These are phyloP conservation scores for Phalloptychus januarius DNA, from an alignment of 2,797 vertebrate species.

Conservation along the genomic window DNA sequence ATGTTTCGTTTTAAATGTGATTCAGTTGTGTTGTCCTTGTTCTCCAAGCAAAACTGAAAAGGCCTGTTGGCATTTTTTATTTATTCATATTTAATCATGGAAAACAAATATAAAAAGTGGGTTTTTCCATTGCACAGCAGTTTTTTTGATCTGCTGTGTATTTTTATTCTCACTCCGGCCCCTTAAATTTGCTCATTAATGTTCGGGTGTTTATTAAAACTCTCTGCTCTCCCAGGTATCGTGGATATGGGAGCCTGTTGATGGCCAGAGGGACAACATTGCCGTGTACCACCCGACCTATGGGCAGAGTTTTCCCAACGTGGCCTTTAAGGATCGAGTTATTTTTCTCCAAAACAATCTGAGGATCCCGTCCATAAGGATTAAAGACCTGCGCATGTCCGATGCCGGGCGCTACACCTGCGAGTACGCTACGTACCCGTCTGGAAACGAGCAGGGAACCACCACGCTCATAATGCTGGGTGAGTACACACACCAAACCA, in stretches of 20 bases:
- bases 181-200: too few species aligned
- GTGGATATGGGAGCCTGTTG: slow-evolving; percentile 80
- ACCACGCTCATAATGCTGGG: slow-evolving; percentile 85
- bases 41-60: not conserved
- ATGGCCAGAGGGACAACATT: slow-evolving; percentile 72
- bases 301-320: slow-evolving; percentile 79
- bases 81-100: not conserved
- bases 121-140: not conserved
- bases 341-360: slow-evolving; percentile 70
- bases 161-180: not conserved
- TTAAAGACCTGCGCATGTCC: slow-evolving; percentile 73
- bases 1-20: not conserved
- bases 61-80: not conserved
- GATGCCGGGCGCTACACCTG: slow-evolving; percentile 88
- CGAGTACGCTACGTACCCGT: slow-evolving; percentile 87
- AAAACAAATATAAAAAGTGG: not conserved
- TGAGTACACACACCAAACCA: slow-evolving; percentile 61
- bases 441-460: slow-evolving; percentile 82
- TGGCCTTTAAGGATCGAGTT: slow-evolving; percentile 68
- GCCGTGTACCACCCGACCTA: slow-evolving; percentile 83
- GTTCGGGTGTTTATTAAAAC: not conserved
- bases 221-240: slow-evolving; percentile 75
- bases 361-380: slow-evolving; percentile 81
- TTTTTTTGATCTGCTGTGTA: not conserved
- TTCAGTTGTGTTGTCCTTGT: not conserved